Evolutionary conservation across 2,888 invertebrate genomes (phyloP), one percentile per base, ranked within the genome.

Genomic region (Rhamnusium bicolor): DNA sequence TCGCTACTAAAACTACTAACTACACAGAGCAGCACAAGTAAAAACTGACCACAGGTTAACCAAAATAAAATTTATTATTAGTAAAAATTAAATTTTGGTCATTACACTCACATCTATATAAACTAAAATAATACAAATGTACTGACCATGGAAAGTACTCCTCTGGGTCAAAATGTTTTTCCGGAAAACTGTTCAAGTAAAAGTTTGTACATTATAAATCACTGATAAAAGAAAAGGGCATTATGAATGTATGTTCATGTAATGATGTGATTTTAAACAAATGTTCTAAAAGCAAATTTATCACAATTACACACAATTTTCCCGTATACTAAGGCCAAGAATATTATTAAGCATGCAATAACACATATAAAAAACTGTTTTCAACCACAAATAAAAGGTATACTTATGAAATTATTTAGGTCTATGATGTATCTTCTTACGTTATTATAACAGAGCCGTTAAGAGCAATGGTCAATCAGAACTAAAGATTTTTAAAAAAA

Each of bases 111-210:
- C 46, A 56, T 46, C 27, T 67, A 56, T 46, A 18, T 56, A 56
- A 54, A 67, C 56, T 40, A 54, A 67, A 56, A 53, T 66, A 67
- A 54, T 56, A 56, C 56, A 56, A 67, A 60, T 71, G 77, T 93
- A 93, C 93, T 93, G 92, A 94, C 94, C 94, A 94, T 92, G 93
- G 93, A 89, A 92, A 91, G 91, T 92, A 93, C 89, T 93, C 93
- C 92, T 93, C 91, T 88, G 91, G 90, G 89, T 93, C 93, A 90
- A 91, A 91, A 83, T 90, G 88, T 90, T 94, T 94, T 91, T 93
- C 93, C 93, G 93, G 92, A 91, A 92, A 92, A 93, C 93, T 94
- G 87, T 87, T 86, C 81, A 92, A 90, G 78, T 81, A 81, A 80
- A 82, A 74, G 67, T 58, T 53, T 71, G n/a, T 62, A 62, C 49